phyloP scores from a whole-genome alignment of 2,797 vertebrate species.

The Sus cebifrons region DNA sequence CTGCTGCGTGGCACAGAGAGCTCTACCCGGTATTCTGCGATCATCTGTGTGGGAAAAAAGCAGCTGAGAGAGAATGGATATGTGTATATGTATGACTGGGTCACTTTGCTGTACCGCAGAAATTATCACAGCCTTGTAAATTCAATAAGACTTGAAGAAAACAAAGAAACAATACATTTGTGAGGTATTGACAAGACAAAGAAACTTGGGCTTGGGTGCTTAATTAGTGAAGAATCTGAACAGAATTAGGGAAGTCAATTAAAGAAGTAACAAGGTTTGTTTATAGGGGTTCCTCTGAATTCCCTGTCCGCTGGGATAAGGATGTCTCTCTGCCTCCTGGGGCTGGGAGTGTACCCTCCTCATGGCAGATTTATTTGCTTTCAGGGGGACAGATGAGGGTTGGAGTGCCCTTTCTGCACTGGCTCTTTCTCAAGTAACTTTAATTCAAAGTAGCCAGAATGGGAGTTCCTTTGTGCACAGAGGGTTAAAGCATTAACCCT shows the following conservation, averaged over 20 bases:
- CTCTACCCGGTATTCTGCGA: too few species aligned
- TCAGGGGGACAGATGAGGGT: neutral
- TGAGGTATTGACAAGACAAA: neutral
- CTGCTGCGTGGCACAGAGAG: too few species aligned
- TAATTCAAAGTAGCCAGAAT: neutral
- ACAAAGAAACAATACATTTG: neutral
- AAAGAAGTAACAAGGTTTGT: neutral
- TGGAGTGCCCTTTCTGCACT: too few species aligned
- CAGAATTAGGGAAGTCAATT: neutral
- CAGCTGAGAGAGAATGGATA: too few species aligned
- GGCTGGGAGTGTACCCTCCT: neutral
- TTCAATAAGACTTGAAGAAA: too few species aligned
- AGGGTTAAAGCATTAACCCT: too few species aligned
- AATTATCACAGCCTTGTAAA: too few species aligned
- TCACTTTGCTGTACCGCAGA: too few species aligned
- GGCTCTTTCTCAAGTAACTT: neutral
- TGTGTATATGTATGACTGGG: too few species aligned
- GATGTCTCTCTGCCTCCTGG: neutral
- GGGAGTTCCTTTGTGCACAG: too few species aligned
- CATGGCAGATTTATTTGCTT: neutral
- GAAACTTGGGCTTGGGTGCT: neutral
- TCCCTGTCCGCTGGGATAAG: neutral
- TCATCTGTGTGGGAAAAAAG: too few species aligned
- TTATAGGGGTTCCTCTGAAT: neutral
- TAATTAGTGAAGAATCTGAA: neutral